Conservation (phyloP, 2,797 vertebrate genomes). For the Xerus rutilus region DNA sequence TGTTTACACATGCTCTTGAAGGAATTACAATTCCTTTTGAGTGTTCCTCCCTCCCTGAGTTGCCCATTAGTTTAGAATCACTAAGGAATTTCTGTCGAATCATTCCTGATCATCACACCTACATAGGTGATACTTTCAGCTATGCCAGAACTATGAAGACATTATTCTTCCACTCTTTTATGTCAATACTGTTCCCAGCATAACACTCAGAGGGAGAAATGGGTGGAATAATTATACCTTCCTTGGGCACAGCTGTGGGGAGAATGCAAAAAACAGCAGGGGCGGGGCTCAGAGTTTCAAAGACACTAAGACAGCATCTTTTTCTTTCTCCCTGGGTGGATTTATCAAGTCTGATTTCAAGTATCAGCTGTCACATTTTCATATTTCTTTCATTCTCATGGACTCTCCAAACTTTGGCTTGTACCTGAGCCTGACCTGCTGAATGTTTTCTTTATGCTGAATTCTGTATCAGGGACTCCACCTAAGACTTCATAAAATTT, state of each 20-base stretch:
- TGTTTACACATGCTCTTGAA: neutral
- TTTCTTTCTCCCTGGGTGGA: neutral
- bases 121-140: neutral
- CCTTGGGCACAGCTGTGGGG: neutral
- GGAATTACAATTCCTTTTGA: neutral
- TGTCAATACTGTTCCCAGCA: neutral
- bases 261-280: neutral
- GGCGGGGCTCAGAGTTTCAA: neutral
- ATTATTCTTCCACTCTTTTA: neutral
- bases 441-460: neutral
- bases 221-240: neutral
- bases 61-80: neutral
- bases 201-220: neutral
- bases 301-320: neutral
- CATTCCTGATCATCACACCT: neutral
- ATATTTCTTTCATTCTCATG: neutral
- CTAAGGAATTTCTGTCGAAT: neutral
- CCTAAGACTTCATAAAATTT: neutral
- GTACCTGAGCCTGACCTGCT: neutral
- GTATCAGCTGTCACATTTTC: neutral
- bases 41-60: neutral
- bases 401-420: neutral
- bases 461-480: neutral
- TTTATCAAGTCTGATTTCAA: neutral
- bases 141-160: neutral